Evolutionary conservation across 2,797 vertebrate genomes (phyloP).

Genomic region (Gymnothorax javanicus): DNA sequence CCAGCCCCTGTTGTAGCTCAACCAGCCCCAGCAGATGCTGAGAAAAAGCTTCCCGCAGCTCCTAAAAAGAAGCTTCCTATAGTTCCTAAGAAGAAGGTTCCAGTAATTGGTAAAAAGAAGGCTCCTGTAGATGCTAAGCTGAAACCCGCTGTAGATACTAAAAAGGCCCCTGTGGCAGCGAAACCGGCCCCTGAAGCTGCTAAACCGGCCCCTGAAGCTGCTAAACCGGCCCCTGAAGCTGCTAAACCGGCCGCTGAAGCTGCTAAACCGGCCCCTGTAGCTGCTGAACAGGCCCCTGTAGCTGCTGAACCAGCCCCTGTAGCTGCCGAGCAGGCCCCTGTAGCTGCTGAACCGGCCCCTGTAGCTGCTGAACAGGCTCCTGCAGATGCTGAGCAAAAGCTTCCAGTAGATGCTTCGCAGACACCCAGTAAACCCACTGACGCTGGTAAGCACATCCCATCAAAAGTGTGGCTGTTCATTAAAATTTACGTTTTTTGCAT

Average conservation of each 20-base stretch:
- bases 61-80: slow-evolving; percentile 18
- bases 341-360: not conserved
- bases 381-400: slow-evolving; percentile 4
- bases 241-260: not conserved
- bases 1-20: not conserved
- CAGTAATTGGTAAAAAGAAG: slow-evolving; percentile 17
- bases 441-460: slow-evolving; percentile 69
- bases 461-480: slow-evolving; percentile 45
- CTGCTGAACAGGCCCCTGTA: slow-evolving; percentile 59
- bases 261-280: not conserved
- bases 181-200: slow-evolving; percentile 58
- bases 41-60: slow-evolving; percentile 34
- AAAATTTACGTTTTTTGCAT: slow-evolving; percentile 33
- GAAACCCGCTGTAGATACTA: slow-evolving; percentile 55
- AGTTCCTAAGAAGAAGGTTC: not conserved
- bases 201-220: slow-evolving; percentile 40
- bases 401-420: slow-evolving; percentile 6
- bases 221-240: not conserved
- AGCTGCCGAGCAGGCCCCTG: slow-evolving; percentile 31
- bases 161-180: slow-evolving; percentile 48
- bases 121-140: slow-evolving; percentile 68
- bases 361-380: not conserved
- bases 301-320: slow-evolving; percentile 36
- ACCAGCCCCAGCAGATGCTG: slow-evolving; percentile 47
- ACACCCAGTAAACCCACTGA: slow-evolving; percentile 58